phyloP scores from a whole-genome alignment of 64 coral and sea anemone species.

The Dendrophyllia cribrosa region DNA sequence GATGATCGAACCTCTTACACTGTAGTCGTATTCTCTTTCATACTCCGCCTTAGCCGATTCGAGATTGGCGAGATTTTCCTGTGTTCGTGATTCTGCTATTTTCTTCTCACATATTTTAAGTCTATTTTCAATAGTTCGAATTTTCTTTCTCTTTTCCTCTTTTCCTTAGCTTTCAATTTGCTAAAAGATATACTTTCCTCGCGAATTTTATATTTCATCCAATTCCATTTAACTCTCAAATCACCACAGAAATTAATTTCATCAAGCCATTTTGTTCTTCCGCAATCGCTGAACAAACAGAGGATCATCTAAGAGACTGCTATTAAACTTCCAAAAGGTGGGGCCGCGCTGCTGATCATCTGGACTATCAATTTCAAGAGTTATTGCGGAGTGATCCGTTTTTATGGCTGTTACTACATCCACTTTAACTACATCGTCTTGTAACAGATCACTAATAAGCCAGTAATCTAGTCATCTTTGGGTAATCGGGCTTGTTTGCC shows the following conservation, averaged over 20 bases:
- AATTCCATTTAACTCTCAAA: slow-evolving; percentile 11
- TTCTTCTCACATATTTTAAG: slow-evolving; percentile 1
- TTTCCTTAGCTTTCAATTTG: slow-evolving; percentile 24
- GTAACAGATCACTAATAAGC: slow-evolving; percentile 49
- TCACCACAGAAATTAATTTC: slow-evolving; percentile 16
- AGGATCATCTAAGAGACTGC: slow-evolving; percentile 5
- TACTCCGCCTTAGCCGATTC: slow-evolving; percentile 11
- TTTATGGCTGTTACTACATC: slow-evolving; percentile 39
- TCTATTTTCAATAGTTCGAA: background rate
- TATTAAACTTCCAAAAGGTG: slow-evolving; percentile 22
- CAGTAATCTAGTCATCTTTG: slow-evolving; percentile 64
- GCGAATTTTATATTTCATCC: too few species aligned
- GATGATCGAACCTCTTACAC: slow-evolving; percentile 21
- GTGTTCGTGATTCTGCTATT: slow-evolving; percentile 25
- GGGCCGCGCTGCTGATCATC: slow-evolving; percentile 17
- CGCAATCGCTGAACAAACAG: slow-evolving; percentile 5
- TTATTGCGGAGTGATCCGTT: slow-evolving; percentile 38
- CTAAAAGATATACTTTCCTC: background rate
- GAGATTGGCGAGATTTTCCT: background rate
- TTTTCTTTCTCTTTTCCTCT: slow-evolving; percentile 20
- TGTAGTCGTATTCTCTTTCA: slow-evolving; percentile 17
- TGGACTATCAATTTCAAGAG: slow-evolving; percentile 28
- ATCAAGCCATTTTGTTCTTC: slow-evolving; percentile 12
- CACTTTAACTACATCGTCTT: slow-evolving; percentile 21
- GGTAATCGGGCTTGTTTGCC: slow-evolving; percentile 35